phyloP scores from a whole-genome alignment of 1,140 invertebrate species.

The Rhagoletis pomonella region DNA sequence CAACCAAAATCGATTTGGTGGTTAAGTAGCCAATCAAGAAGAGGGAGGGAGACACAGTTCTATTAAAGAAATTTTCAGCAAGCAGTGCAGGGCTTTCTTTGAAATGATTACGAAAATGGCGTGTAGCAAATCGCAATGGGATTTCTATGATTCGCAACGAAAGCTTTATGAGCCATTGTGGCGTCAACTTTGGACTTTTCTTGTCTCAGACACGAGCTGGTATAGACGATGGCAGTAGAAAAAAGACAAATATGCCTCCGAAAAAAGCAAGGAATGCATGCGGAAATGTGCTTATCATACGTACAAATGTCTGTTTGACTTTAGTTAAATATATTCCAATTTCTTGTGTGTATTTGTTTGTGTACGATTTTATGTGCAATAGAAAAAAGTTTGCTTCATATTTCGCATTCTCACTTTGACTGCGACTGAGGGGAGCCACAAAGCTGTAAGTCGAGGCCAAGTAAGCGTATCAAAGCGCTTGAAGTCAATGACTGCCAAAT shows the following conservation, averaged over 20 bases:
- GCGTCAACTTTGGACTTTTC: slow-evolving; percentile 62
- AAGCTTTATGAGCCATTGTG: slow-evolving; percentile 72
- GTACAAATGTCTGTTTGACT: neutral
- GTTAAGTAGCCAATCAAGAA: too few relatives aligned
- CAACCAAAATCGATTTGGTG: too few relatives aligned
- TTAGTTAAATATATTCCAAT: neutral
- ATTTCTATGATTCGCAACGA: neutral
- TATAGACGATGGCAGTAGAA: neutral
- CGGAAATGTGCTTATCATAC: neutral
- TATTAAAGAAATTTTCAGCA: neutral
- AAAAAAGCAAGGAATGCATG: neutral
- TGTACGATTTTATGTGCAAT: too few relatives aligned
- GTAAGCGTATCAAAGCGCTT: neutral
- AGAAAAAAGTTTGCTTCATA: too few relatives aligned
- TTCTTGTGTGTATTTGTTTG: too few relatives aligned
- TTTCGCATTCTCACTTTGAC: too few relatives aligned
- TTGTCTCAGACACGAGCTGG: neutral
- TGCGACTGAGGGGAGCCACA: neutral
- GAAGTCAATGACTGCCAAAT: neutral
- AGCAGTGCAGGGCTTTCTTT: neutral
- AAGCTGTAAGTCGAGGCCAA: too few relatives aligned
- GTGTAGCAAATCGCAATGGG: neutral
- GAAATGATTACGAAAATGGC: neutral
- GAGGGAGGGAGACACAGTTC: too few relatives aligned
- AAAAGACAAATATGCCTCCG: neutral